Conservation (phyloP, 2,888 invertebrate genomes). For the Cheilosia soror region DNA sequence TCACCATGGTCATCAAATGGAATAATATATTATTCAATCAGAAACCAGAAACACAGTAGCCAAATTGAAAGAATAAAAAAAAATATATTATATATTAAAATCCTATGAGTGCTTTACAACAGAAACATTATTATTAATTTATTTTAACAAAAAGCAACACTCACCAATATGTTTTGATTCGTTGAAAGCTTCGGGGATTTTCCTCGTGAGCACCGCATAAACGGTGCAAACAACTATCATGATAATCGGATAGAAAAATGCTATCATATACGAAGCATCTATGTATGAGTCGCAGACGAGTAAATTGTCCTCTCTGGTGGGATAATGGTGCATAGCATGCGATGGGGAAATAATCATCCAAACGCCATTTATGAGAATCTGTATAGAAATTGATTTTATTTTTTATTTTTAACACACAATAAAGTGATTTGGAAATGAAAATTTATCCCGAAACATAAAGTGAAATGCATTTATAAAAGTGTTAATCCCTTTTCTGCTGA, state of each 20-base stretch:
- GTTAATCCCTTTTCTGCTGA: too few species aligned
- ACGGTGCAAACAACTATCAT: constrained; percentile 96
- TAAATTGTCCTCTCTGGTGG: constrained; percentile 95
- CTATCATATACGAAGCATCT: constrained; percentile 96
- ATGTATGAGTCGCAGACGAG: constrained; percentile 96
- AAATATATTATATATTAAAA: background rate
- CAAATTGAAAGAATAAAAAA: background rate
- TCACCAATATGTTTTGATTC: constrained; percentile 98
- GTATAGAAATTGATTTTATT: constrained; percentile 67
- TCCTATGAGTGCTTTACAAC: background rate
- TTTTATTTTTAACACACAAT: constrained; percentile 11
- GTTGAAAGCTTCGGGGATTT: constrained; percentile 99
- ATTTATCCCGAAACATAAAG: background rate
- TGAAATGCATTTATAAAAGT: background rate
- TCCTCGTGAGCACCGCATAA: constrained; percentile 97
- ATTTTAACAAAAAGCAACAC: constrained; percentile 77
- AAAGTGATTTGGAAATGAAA: background rate
- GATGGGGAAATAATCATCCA: constrained; percentile 97
- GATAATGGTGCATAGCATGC: constrained; percentile 94
- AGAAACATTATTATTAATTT: background rate
- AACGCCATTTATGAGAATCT: constrained; percentile 94
- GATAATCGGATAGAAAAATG: constrained; percentile 96
- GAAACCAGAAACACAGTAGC: background rate
- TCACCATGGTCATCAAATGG: background rate
- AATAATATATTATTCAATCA: background rate